phyloP scores from a whole-genome alignment of 2,888 invertebrate genomes.

The Scaptomyza parva region DNA sequence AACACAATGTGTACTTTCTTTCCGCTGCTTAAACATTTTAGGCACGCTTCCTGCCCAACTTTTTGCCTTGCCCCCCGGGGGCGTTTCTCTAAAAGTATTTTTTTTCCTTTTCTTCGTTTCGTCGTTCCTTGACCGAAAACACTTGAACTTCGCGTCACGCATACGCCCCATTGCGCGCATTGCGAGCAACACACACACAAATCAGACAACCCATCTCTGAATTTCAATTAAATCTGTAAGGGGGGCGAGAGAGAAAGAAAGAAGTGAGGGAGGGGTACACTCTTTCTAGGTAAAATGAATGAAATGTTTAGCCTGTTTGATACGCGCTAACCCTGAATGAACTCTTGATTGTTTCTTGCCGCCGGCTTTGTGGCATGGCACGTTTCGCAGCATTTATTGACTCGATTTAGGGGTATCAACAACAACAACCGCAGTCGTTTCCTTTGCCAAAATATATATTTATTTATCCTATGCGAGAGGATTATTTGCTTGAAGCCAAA shows the following conservation, averaged over 20 bases:
- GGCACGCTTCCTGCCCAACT: conserved; percentile 66
- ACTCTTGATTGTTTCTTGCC: conserved; percentile 26
- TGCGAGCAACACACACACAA: conserved; percentile 51
- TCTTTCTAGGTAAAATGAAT: conserved; percentile 73
- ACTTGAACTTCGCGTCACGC: conserved; percentile 68
- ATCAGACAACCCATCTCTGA: conserved; percentile 69
- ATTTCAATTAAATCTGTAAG: conserved; percentile 68
- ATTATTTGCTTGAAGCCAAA: conserved; percentile 71
- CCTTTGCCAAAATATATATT: conserved; percentile 14
- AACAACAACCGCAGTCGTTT: neutral
- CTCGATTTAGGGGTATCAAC: conserved; percentile 12
- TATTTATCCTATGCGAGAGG: conserved; percentile 26
- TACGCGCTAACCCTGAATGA: too few relatives aligned
- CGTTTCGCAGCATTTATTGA: conserved; percentile 47
- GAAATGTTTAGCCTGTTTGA: conserved; percentile 58
- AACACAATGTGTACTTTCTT: conserved; percentile 60
- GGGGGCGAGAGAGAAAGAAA: neutral
- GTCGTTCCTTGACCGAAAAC: conserved; percentile 34
- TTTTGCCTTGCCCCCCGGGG: conserved; percentile 24
- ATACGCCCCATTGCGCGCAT: conserved; percentile 67
- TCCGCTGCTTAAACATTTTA: conserved; percentile 73
- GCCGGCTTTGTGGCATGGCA: conserved; percentile 45
- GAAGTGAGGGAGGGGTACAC: conserved; percentile 9
- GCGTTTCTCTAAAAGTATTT: conserved; percentile 28
- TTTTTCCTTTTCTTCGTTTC: conserved; percentile 15